A percentile compares a stretch with the other conserved stretches of the same genome.
These are phyloP conservation scores for Ctenicera cuprea DNA, from an alignment of 2,888 invertebrate species.

Conservation along the genomic window DNA sequence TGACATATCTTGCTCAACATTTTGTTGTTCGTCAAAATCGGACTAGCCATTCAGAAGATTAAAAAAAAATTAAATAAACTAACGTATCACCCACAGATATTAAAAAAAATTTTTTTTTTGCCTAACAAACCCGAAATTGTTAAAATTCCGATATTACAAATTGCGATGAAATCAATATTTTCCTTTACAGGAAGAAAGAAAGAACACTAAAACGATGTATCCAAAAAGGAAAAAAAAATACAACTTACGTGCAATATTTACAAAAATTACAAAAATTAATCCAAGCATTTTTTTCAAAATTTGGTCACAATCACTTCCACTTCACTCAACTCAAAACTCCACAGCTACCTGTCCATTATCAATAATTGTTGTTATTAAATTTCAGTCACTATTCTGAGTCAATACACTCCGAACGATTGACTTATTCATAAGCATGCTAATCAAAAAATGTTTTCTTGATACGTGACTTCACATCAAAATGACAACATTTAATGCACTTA, in stretches of 20 bases:
- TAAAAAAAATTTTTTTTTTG: too few species aligned
- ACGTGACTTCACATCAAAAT: background rate
- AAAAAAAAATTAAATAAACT: too few species aligned
- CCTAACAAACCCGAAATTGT: too few species aligned
- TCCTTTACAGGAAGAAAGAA: too few species aligned
- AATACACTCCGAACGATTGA: constrained; percentile 7
- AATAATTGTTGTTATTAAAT: background rate
- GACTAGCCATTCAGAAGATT: too few species aligned
- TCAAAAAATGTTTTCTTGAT: background rate
- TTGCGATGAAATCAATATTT: too few species aligned
- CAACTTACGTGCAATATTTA: constrained; percentile 1
- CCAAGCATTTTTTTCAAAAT: background rate
- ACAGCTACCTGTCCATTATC: constrained; percentile 1
- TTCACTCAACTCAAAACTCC: too few species aligned
- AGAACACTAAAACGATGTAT: too few species aligned
- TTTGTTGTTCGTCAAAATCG: too few species aligned
- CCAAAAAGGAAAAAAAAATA: background rate
- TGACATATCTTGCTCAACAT: too few species aligned
- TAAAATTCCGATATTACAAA: too few species aligned
- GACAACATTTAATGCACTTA: constrained; percentile 1
- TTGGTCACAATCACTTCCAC: background rate
- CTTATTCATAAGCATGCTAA: constrained; percentile 1
- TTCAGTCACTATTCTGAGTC: constrained; percentile 2
- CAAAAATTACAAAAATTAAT: background rate
- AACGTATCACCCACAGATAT: too few species aligned